A percentile compares a stretch with the other conserved stretches of the same genome.
Evolutionary conservation across 2,888 invertebrate genomes (phyloP).

Genomic region (Stenodema calcarata): DNA sequence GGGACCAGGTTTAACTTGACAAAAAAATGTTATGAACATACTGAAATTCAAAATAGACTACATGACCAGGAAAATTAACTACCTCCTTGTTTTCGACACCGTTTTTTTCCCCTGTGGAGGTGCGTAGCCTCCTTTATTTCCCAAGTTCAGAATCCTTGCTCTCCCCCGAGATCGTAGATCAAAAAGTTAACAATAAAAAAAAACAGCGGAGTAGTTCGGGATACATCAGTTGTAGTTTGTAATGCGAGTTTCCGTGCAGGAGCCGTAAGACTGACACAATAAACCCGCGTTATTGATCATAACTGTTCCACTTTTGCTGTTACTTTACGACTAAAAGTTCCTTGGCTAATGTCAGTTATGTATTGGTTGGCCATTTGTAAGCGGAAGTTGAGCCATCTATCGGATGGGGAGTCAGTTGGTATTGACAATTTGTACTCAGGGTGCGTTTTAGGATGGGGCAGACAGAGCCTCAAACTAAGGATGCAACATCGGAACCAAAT

Average conservation of each 20-base stretch:
- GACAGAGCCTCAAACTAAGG: too few species aligned
- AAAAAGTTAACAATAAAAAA: conserved; percentile 15
- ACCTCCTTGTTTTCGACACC: too few species aligned
- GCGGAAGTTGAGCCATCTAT: conserved; percentile 21
- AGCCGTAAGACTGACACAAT: conserved; percentile 16
- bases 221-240: conserved; percentile 36
- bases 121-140: conserved; percentile 20
- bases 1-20: too few species aligned
- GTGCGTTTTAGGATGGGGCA: too few species aligned
- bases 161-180: neutral
- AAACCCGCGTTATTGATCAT: conserved; percentile 41
- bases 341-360: conserved; percentile 39
- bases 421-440: neutral
- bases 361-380: conserved; percentile 20
- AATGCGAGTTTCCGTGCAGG: conserved; percentile 14
- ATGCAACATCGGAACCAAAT: too few species aligned
- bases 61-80: too few species aligned
- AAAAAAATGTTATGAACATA: too few species aligned
- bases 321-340: conserved; percentile 33
- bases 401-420: conserved; percentile 23
- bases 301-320: conserved; percentile 38
- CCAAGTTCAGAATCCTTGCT: conserved; percentile 8
- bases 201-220: conserved; percentile 20
- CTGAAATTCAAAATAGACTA: too few species aligned
- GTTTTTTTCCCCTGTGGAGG: too few species aligned